Percentiles rank a stretch among this genome's conserved stretches.
phyloP scores from a whole-genome alignment of 2,888 invertebrate genomes.

The Thymelicus sylvestris region DNA sequence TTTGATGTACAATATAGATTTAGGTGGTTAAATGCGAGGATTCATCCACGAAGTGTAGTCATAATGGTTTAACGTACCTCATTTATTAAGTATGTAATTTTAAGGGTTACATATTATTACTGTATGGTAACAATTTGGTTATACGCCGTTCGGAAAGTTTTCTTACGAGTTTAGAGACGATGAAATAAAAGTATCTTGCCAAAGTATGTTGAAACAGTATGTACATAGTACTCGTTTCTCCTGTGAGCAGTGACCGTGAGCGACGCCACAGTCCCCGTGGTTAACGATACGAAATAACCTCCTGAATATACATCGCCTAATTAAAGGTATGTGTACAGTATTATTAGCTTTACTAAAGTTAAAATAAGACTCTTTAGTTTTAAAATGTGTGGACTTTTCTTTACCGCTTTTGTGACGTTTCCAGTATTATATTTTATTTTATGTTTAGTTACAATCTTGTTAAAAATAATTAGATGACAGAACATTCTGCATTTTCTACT shows the following conservation, averaged over 20 bases:
- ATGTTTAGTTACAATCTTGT: background rate
- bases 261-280: conserved; percentile 12
- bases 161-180: conserved; percentile 24
- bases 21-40: conserved; percentile 56
- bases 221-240: conserved; percentile 36
- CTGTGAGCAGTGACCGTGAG: conserved; percentile 19
- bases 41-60: conserved; percentile 70
- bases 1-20: conserved; percentile 57
- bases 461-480: background rate
- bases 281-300: conserved; percentile 37
- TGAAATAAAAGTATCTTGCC: conserved; percentile 63
- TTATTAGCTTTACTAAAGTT: conserved; percentile 82
- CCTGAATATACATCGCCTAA: conserved; percentile 58
- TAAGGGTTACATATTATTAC: conserved; percentile 69
- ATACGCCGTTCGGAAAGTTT: conserved; percentile 17
- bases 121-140: conserved; percentile 59
- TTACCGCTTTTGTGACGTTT: background rate
- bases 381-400: conserved; percentile 24
- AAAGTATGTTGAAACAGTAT: conserved; percentile 56
- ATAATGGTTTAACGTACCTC: conserved; percentile 83
- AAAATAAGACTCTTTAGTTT: conserved; percentile 45
- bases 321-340: conserved; percentile 81
- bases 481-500: background rate
- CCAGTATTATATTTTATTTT: background rate
- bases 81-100: conserved; percentile 69